phyloP scores from a whole-genome alignment of 2,888 invertebrate genomes.

The Rotaria socialis region DNA sequence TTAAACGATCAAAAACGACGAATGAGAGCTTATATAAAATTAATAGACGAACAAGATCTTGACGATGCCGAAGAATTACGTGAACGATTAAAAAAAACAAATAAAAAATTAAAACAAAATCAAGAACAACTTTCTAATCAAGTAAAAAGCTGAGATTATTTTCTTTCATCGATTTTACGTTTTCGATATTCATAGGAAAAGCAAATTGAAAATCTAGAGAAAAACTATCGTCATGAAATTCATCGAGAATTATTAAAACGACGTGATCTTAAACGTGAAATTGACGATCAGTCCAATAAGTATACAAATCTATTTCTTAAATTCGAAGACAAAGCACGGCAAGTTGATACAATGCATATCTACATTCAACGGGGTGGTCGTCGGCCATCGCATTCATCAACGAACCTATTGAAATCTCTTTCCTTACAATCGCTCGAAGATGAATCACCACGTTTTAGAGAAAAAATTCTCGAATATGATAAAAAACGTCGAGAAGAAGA shows the following conservation, averaged over 20 bases:
- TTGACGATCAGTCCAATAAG: neutral
- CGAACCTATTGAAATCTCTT: neutral
- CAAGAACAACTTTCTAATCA: neutral
- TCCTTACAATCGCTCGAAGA: neutral
- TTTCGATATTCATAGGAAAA: neutral
- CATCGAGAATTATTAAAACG: neutral
- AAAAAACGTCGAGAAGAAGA: neutral
- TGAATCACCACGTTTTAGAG: neutral
- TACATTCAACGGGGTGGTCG: neutral
- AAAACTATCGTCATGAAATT: neutral
- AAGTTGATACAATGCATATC: neutral
- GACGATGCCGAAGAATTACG: neutral
- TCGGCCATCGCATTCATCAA: neutral
- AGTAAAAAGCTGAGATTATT: neutral
- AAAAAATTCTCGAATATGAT: neutral
- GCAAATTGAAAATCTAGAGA: neutral
- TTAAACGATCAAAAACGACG: neutral
- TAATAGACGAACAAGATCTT: neutral
- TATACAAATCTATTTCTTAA: neutral
- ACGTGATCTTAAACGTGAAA: neutral
- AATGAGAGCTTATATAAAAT: neutral
- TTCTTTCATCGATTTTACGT: neutral
- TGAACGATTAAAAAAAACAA: neutral
- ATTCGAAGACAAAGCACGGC: neutral
- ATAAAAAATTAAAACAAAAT: neutral